Conservation (phyloP, 2,113 vertebrate species). For the Probosciger aterrimus region DNA sequence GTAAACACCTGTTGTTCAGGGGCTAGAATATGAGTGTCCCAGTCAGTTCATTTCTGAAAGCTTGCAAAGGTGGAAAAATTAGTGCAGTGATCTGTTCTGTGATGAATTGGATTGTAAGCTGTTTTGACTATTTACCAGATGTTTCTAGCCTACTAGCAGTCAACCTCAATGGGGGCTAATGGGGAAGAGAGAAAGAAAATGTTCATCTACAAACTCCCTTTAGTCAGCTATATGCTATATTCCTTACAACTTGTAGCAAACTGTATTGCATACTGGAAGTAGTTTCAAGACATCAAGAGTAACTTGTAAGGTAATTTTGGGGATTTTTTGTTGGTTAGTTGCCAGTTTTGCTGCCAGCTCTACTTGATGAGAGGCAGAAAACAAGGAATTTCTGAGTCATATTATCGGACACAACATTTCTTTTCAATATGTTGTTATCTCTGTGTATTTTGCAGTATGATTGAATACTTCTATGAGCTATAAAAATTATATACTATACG, state of each 20-base stretch:
- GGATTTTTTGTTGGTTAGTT: background rate
- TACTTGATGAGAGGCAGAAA: background rate
- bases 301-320: background rate
- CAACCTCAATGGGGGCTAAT: fast-evolving
- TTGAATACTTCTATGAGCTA: background rate
- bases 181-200: background rate
- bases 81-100: background rate
- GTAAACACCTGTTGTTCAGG: background rate
- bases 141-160: background rate
- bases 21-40: background rate
- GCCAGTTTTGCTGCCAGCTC: background rate
- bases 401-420: background rate
- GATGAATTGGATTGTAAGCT: background rate
- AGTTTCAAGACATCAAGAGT: background rate
- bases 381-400: background rate
- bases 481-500: background rate
- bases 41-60: background rate
- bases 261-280: background rate
- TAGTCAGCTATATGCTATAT: background rate
- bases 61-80: background rate
- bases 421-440: background rate
- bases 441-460: background rate
- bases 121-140: background rate
- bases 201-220: background rate
- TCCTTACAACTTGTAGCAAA: background rate